Evolutionary conservation across 2,888 invertebrate species (phyloP), one percentile per base, ranked within the genome.

Genomic region (Mechanitis messenoides): DNA sequence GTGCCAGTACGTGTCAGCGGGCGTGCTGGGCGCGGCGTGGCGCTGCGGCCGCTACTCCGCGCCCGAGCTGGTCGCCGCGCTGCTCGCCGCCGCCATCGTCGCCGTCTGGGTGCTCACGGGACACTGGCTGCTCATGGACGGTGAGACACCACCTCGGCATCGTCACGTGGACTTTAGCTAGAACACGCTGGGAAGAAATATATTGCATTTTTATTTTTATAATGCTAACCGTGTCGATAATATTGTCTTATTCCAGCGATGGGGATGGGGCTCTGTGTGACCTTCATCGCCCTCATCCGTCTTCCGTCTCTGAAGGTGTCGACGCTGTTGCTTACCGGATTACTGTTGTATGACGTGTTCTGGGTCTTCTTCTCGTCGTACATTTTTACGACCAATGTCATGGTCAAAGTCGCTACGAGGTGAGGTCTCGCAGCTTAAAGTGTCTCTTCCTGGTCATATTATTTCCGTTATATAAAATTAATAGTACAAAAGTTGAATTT

Each of bases 301-400:
- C 92, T 98, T 80, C 98, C 98, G 60, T 98, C 97, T 83, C 92
- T 98, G 72, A 98, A 98, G 91, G 90, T 90, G 70, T 98, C 98
- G 59, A 98, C 98, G 31, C 90, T 98, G 66, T 92, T 98, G 71
- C 92, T 98, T 73, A 97, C 98, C 55, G 98, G 98, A 42, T 91
- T 98, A 71, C 93, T 98, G 65, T 94, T 97, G 62, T 98, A 98
- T 84, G 98, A 98, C 86, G 98, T 98, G 50, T 98, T 98, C 90
- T 98, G 98, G 98, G 98, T 98, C 58, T 98, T 98, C 91, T 98
- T 98, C 91, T 98, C 98, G 2, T 98, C 98, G 0, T 98, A 98
- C 84, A 97, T 98, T 81, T 98, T 98, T 91, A 98, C 97, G 88
- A 96, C 98, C 76, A 98, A 98, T 81, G 98, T 98, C 71, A 98